These are phyloP conservation scores for Periophthalmus modestus DNA, from an alignment of 2,113 vertebrate species.

Conservation along the genomic window DNA sequence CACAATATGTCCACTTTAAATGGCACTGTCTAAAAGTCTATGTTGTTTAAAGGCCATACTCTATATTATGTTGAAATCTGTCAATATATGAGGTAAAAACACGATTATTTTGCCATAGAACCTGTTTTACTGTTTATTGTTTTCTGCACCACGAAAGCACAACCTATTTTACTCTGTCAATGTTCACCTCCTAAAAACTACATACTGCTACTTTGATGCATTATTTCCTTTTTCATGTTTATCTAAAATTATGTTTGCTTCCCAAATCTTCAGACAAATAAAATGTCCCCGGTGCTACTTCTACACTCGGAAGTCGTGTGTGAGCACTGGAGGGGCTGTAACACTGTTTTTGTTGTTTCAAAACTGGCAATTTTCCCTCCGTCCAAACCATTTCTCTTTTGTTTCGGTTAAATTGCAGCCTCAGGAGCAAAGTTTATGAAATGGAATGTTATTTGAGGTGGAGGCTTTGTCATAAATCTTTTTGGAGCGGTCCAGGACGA, in stretches of 20 bases:
- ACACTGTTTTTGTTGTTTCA: slow-evolving; percentile 10
- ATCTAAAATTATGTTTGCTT: not conserved
- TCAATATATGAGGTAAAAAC: too few relatives aligned
- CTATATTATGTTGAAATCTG: too few relatives aligned
- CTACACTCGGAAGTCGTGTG: slow-evolving; percentile 2
- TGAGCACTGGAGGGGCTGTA: not conserved
- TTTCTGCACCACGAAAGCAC: too few relatives aligned
- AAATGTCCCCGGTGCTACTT: not conserved
- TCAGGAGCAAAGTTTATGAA: slow-evolving; percentile 19
- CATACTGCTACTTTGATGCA: not conserved
- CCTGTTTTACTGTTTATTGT: too few relatives aligned
- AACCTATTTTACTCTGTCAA: not conserved
- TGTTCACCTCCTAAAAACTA: not conserved
- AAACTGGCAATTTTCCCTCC: slow-evolving; percentile 28
- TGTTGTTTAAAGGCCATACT: too few relatives aligned
- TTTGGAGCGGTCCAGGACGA: slow-evolving; percentile 21
- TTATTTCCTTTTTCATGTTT: not conserved
- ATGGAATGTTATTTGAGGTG: slow-evolving; percentile 36
- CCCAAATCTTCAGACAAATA: not conserved
- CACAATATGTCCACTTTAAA: too few relatives aligned
- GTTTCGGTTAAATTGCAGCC: slow-evolving; percentile 36
- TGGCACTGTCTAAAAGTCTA: too few relatives aligned
- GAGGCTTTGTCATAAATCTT: slow-evolving; percentile 40
- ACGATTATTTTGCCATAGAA: too few relatives aligned
- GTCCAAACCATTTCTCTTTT: slow-evolving; percentile 19